Evolutionary conservation across 92 coral and sea anemone genomes (phyloP).

Genomic region (Ricordea florida): DNA sequence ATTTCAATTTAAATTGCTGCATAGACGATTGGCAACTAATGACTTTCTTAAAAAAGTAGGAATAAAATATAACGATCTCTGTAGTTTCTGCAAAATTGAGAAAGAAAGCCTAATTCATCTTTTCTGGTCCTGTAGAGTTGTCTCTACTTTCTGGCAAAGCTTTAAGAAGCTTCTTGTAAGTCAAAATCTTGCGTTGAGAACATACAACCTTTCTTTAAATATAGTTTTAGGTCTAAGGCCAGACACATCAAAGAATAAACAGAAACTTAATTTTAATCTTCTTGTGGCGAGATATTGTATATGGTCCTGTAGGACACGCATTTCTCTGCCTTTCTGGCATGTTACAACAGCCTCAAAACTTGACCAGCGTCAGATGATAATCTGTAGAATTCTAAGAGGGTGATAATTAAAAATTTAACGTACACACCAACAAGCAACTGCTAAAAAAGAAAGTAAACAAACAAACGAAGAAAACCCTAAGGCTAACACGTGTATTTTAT

Average conservation of each 20-base stretch:
- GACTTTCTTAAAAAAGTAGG: background rate
- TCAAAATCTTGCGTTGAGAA: no score
- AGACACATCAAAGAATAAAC: background rate
- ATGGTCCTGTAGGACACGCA: no score
- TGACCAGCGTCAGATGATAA: background rate
- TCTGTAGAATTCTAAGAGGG: background rate
- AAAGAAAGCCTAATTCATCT: no score
- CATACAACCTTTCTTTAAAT: background rate
- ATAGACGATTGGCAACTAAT: no score
- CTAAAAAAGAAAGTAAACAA: background rate
- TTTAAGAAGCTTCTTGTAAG: no score
- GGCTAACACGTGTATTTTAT: no score
- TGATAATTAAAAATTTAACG: background rate
- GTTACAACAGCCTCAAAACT: background rate
- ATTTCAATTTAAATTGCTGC: no score
- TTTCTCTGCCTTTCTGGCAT: background rate
- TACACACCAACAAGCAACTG: background rate
- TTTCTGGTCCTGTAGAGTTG: no score
- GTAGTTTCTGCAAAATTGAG: no score
- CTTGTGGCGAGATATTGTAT: background rate
- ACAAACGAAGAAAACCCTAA: background rate
- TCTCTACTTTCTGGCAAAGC: no score
- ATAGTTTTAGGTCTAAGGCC: background rate
- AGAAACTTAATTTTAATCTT: background rate
- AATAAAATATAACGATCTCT: no score